These are phyloP conservation scores for Paradoxurus hermaphroditus DNA, from an alignment of 2,113 vertebrate species.

Conservation along the genomic window DNA sequence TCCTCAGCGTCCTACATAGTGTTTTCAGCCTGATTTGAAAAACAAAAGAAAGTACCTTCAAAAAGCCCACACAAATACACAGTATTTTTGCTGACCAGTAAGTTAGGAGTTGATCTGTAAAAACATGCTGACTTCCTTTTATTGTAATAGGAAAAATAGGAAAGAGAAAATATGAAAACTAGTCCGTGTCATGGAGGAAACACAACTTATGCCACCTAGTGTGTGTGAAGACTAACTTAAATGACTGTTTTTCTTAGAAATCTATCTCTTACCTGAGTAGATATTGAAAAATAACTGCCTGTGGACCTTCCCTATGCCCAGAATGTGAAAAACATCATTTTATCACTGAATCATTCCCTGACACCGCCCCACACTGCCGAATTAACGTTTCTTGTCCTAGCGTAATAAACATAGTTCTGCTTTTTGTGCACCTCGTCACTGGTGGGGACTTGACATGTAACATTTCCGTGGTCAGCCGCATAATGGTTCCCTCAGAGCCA, in stretches of 20 bases:
- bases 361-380: not conserved
- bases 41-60: not conserved
- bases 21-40: constrained; percentile 19
- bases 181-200: constrained; percentile 21
- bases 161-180: not conserved
- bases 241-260: constrained; percentile 1
- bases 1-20: not conserved
- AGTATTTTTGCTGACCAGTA: not conserved
- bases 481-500: not conserved
- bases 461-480: not conserved
- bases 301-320: not conserved
- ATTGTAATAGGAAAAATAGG: not conserved
- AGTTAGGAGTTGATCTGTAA: not conserved
- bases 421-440: not conserved
- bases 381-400: not conserved
- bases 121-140: not conserved
- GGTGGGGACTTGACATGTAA: not conserved
- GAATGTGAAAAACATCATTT: constrained; percentile 11
- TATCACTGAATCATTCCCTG: not conserved
- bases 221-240: constrained; percentile 24
- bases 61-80: not conserved
- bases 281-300: constrained; percentile 29
- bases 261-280: not conserved
- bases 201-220: not conserved
- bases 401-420: not conserved